Base-by-base conservation (phyloP, 2,797 vertebrate genomes). In the Spondyliosoma cantharus region DNA sequence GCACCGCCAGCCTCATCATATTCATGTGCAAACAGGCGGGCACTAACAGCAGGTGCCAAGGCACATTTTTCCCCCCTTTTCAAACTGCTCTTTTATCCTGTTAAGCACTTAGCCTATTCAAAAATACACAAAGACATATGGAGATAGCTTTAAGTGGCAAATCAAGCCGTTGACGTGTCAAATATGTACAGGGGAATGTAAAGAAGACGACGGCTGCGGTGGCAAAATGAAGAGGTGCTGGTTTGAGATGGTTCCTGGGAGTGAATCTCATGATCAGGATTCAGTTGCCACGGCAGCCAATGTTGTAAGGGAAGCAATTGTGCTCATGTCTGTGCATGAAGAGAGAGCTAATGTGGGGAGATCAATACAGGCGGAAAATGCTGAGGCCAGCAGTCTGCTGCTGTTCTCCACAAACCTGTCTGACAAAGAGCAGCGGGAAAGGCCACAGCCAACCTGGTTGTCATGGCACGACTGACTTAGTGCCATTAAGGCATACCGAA, bases 311-410 rank as follows among this genome's bases (percentile, higher is more conserved):
- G 94, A 93, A 93, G 92, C 93, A 87, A 92, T 93, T 92, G 93
- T 92, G 89, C 92, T 92, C 87, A 91, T 93, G 90, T 93, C 91
- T 94, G 91, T 92, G 94, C 93, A 93, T 92, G 91, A 92, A 92
- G 89, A 89, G 90, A 90, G 91, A 89, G 91, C 89, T 94, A 94
- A 95, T 94, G 93, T 92, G 91, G 87, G 80, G 93, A 90, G 93
- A 94, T 95, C 92, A 94, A 95, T 95, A 95, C 92, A 91, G 85
- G 88, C 90, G 82, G 89, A 94, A 95, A 95, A 91, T 93, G 94
- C 95, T 95, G 94, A 95, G 92, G 93, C 90, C 90, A 92, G 92
- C 93, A 93, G 94, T 94, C 92, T 93, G 90, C 89, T 74, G 87
- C 91, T 68, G 89, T 92, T 91, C 93, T 93, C 91, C 86, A 85